Evolutionary conservation across 1,140 invertebrate genomes (phyloP).

Genomic region (Anastrepha obliqua): DNA sequence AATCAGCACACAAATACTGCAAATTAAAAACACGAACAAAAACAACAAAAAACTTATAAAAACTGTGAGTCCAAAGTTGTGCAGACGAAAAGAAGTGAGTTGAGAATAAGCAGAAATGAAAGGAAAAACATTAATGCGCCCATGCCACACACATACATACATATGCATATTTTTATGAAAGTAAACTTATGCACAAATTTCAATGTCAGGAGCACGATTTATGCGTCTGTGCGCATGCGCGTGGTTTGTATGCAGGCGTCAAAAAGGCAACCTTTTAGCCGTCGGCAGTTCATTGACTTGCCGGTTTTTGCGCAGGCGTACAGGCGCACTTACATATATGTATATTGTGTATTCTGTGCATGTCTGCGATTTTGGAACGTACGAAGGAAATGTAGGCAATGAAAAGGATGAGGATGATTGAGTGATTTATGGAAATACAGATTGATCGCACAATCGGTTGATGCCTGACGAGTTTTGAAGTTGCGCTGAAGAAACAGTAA

Average conservation of each 20-base stretch:
- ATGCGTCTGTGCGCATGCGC: constrained; percentile 49
- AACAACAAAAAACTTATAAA: constrained; percentile 2
- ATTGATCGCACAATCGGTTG: neutral
- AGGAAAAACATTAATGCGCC: neutral
- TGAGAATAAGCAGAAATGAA: neutral
- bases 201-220: constrained; percentile 51
- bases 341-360: neutral
- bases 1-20: neutral
- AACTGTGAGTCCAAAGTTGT: neutral
- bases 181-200: constrained; percentile 33
- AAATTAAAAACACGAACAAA: neutral
- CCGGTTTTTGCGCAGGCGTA: constrained; percentile 3
- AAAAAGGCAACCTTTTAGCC: neutral
- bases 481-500: neutral
- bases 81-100: neutral
- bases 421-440: constrained; percentile 40
- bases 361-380: neutral
- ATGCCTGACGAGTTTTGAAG: neutral
- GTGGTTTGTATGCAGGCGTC: constrained; percentile 10
- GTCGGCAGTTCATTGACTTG: constrained; percentile 42
- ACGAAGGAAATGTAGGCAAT: neutral
- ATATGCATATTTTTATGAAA: neutral
- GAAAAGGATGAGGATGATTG: constrained; percentile 2
- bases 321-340: neutral
- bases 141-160: neutral